Base-by-base conservation (phyloP, 2,888 invertebrate genomes). In the Dicycla oo region DNA sequence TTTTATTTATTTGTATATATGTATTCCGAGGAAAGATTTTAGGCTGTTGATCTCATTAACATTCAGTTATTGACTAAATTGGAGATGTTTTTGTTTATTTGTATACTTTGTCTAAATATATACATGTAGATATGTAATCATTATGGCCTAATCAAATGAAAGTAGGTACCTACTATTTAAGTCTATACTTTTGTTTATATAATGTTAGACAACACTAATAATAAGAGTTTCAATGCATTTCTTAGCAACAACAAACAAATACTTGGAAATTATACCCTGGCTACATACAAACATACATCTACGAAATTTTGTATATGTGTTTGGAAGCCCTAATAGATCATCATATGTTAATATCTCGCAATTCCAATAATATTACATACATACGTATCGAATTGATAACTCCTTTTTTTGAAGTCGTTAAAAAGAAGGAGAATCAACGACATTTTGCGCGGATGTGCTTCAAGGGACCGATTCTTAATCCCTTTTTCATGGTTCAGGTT, bases 391-490 rank as follows among this genome's bases (percentile, higher is more conserved):
- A n/a, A n/a, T n/a, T n/a, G n/a, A n/a, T n/a, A n/a, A n/a, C n/a
- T 34, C 34, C 4, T 34, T 34, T 34, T 34, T 34, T 34, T 34
- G 34, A 34, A 6, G 4, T 34, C 34, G 5, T 6, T 34, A 65
- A 73, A 78, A 71, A 61, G 60, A 71, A 69, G 18, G 26, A 57
- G 40, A 72, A 64, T 54, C 61, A 73, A 68, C 38, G 26, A 69
- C 57, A 69, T 73, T 75, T 69, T 54, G 58, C 67, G 57, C 61
- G 58, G 58, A 69, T 68, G 13, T 65, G 58, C 47, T 61, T 43
- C 71, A 69, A 51, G 68, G 54, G 70, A 80, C 63, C 57, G 38
- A 66, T 77, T 60, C 62, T 68, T 84, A 69, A 78, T 78, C 71
- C 60, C 69, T 63, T 53, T 70, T 84, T 78, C 66, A 78, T 77